Evolutionary conservation across 2,113 vertebrate species (phyloP), one percentile per base, ranked within the genome.

Genomic region (Carettochelys insculpta): DNA sequence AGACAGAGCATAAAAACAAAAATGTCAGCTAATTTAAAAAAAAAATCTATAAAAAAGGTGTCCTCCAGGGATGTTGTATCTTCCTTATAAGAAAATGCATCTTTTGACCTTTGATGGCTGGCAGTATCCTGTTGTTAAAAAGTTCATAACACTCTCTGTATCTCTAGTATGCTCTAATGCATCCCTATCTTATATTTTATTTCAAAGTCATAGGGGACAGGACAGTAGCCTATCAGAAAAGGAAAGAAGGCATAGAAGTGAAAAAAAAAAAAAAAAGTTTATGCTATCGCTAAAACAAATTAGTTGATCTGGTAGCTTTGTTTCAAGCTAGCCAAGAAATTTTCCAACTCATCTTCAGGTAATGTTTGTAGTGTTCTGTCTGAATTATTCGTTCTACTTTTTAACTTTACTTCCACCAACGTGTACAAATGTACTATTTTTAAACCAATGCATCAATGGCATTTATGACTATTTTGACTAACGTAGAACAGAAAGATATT

Each of bases 221-320:
- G 94, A 93, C 93, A 95, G 95, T 92, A 2, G 38, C 90, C 88
- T 83, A 77, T 93, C 94, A 97, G 88, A 92, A 92, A 95, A 56
- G 91, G 85, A 84, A 88, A 78, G 31, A n/a, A 16, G 83, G 87
- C 51, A 95, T 94, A 96, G 93, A 92, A 96, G 71, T 75, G 71
- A 89, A 95, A 95, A 88, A 96, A 71, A 96, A n/a, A n/a, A n/a
- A n/a, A n/a, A n/a, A n/a, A n/a, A n/a, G n/a, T 95, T 96, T 95
- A 87, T 61, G 52, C 38, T 38, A 90, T 94, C 83, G 93, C 88
- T 93, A 96, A 96, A 95, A 94, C 11, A 93, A 92, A 94, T 86
- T 51, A 94, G 83, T 94, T 93, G 82, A 90, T 92, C 97, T 95
- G 95, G 95, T 87, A 88, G 84, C 86, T 83, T 83, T 96, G 94